These are phyloP conservation scores for Pipa parva DNA, from an alignment of 2,113 vertebrate species.

Conservation along the genomic window DNA sequence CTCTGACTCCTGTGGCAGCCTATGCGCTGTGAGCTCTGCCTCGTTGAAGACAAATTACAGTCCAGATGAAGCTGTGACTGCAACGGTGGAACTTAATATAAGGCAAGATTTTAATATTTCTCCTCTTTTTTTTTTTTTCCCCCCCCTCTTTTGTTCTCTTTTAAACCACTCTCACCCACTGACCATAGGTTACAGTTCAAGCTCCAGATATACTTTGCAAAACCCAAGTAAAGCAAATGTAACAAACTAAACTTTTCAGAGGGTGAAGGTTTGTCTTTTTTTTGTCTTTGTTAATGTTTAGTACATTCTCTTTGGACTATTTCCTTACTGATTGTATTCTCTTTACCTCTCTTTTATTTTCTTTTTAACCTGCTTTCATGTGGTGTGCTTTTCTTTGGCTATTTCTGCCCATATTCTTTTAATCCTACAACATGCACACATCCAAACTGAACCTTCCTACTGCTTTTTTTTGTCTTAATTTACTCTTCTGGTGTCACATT, in stretches of 20 bases:
- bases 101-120: no score
- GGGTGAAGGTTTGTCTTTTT: slow-evolving; percentile 7
- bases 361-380: neutral
- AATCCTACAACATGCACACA: neutral
- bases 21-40: no score
- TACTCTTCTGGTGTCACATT: neutral
- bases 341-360: slow-evolving; percentile 7
- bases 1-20: no score
- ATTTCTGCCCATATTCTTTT: neutral
- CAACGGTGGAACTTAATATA: no score
- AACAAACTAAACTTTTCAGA: neutral
- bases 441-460: neutral
- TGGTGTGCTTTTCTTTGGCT: slow-evolving; percentile 44
- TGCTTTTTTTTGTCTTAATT: neutral
- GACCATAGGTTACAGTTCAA: neutral
- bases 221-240: neutral
- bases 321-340: slow-evolving; percentile 35
- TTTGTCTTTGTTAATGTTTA: slow-evolving; percentile 15
- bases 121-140: no score
- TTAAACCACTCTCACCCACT: no score
- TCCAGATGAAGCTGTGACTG: no score
- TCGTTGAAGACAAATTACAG: no score
- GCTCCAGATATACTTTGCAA: slow-evolving; percentile 25
- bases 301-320: neutral
- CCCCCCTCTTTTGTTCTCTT: no score